Evolutionary conservation across 1,140 invertebrate genomes (phyloP).

Genomic region (Bacillus rossius): DNA sequence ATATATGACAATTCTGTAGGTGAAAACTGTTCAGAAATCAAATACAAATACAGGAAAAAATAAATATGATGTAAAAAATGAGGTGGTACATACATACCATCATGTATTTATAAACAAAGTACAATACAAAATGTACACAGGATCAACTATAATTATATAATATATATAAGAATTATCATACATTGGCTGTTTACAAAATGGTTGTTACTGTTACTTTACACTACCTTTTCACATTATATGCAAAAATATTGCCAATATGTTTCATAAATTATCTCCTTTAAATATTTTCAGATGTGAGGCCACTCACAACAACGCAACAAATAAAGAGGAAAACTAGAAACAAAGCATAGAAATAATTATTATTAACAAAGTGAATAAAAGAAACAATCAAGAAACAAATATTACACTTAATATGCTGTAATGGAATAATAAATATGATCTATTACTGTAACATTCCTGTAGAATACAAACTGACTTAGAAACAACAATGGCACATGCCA

Average conservation of each 20-base stretch:
- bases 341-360: slow-evolving; percentile 1
- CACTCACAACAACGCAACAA: neutral
- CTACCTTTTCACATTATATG: slow-evolving; percentile 12
- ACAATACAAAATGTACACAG: slow-evolving; percentile 18
- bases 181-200: slow-evolving; percentile 15
- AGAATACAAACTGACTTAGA: neutral
- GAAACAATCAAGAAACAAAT: neutral
- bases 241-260: slow-evolving; percentile 19
- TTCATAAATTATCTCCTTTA: slow-evolving; percentile 15
- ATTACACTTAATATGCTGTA: neutral
- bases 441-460: slow-evolving; percentile 4
- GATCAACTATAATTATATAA: slow-evolving; percentile 9
- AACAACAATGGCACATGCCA: neutral
- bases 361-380: neutral
- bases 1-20: no score
- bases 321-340: neutral
- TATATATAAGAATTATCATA: slow-evolving; percentile 17
- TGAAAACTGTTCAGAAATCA: no score
- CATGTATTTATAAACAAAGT: slow-evolving; percentile 18
- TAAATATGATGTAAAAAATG: slow-evolving; percentile 10
- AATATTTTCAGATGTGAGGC: slow-evolving; percentile 5
- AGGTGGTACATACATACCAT: slow-evolving; percentile 13
- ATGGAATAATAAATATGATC: neutral
- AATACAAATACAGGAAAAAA: neutral
- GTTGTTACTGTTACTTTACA: slow-evolving; percentile 2